phyloP scores from a whole-genome alignment of 2,113 vertebrate species.

The Colaptes auratus region DNA sequence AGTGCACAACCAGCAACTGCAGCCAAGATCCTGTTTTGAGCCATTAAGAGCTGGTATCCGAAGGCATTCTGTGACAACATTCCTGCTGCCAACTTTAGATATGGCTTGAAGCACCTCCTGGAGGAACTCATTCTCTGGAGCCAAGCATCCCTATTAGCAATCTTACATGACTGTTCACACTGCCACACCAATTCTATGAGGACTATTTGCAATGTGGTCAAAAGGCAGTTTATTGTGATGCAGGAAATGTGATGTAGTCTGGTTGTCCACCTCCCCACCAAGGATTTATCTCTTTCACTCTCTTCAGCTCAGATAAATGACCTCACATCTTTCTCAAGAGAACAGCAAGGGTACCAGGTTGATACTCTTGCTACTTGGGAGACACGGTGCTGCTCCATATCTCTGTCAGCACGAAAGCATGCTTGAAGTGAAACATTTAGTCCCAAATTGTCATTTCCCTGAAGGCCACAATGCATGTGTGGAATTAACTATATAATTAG shows the following conservation, averaged over 20 bases:
- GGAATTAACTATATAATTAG: conserved; percentile 63
- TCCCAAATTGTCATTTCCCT: conserved; percentile 51
- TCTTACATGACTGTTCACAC: accelerated
- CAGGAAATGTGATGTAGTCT: not conserved
- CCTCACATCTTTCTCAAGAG: not conserved
- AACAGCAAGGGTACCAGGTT: not conserved
- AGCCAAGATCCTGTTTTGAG: not conserved
- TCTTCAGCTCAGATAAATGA: not conserved
- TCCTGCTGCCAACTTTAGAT: not conserved
- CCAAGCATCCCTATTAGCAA: not conserved
- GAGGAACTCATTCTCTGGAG: not conserved
- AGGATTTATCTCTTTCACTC: not conserved
- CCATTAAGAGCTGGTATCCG: not conserved
- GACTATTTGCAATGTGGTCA: not conserved
- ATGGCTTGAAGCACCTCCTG: not conserved
- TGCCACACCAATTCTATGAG: not conserved
- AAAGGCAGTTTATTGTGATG: not conserved
- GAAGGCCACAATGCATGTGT: conserved; percentile 14
- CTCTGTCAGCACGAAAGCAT: not conserved
- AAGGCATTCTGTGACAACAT: accelerated
- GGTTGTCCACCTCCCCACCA: not conserved
- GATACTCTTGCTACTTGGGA: not conserved
- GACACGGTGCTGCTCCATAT: not conserved
- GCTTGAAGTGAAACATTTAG: conserved; percentile 35
- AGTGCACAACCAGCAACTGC: not conserved